These are phyloP conservation scores for Nowickia ferox DNA, from an alignment of 2,888 invertebrate genomes.

Conservation along the genomic window DNA sequence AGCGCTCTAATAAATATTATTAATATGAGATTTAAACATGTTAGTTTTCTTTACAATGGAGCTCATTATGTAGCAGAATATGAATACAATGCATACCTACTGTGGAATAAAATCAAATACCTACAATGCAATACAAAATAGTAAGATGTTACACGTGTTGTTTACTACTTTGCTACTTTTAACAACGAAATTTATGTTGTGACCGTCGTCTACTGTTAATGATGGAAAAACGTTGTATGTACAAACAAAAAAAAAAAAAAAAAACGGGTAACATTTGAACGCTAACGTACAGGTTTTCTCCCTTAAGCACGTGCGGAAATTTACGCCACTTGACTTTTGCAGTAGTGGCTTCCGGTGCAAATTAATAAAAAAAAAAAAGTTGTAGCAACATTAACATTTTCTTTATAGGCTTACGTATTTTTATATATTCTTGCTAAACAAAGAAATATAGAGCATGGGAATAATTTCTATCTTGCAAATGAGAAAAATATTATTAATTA, in stretches of 20 bases:
- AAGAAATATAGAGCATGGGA: constrained; percentile 21
- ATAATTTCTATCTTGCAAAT: not conserved
- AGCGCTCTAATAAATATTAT: constrained; percentile 79
- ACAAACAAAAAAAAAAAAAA: not conserved
- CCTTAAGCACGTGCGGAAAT: constrained; percentile 75
- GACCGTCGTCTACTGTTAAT: constrained; percentile 25
- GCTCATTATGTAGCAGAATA: not conserved
- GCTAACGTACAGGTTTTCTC: constrained; percentile 1
- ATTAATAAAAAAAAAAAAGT: constrained; percentile 29
- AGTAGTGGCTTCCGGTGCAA: constrained; percentile 71
- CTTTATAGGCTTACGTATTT: not conserved
- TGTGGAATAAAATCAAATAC: constrained; percentile 13
- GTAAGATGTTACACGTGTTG: constrained; percentile 70
- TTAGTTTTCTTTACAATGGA: constrained; percentile 59
- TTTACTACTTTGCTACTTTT: constrained; percentile 56
- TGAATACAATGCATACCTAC: constrained; percentile 2
- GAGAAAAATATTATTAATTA: not conserved
- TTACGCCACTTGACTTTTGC: constrained; percentile 82
- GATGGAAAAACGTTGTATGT: constrained; percentile 10
- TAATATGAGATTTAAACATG: constrained; percentile 72
- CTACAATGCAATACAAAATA: constrained; percentile 52
- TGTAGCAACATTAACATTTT: constrained; percentile 24
- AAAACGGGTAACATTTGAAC: constrained; percentile 6
- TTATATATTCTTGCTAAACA: not conserved
- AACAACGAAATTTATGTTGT: constrained; percentile 40